These are phyloP conservation scores for Caenorhabditis inopinata DNA, from an alignment of 1,140 invertebrate genomes.

Conservation along the genomic window DNA sequence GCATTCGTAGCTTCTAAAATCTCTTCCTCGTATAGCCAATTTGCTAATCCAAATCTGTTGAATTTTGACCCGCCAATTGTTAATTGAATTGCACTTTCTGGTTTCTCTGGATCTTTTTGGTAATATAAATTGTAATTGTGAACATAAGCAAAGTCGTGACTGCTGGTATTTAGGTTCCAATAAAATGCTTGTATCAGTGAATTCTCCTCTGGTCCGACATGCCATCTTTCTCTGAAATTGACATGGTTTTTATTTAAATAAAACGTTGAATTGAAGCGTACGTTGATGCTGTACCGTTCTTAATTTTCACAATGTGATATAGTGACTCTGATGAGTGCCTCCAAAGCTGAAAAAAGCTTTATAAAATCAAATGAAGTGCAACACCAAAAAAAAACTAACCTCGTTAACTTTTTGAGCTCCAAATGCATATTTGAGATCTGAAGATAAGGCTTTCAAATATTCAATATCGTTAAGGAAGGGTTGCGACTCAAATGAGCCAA, in stretches of 20 bases:
- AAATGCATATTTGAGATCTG: background rate
- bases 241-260: background rate
- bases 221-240: background rate
- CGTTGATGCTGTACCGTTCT: background rate
- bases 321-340: background rate
- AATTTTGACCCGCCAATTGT: conserved; percentile 13
- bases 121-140: conserved; percentile 63
- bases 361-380: background rate
- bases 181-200: background rate
- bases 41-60: conserved; percentile 49
- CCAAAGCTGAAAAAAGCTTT: background rate
- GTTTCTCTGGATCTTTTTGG: conserved; percentile 50
- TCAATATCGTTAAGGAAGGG: background rate
- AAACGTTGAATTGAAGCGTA: background rate
- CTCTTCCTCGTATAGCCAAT: conserved; percentile 64
- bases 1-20: conserved; percentile 3
- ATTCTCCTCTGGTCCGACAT: background rate
- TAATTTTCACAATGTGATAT: conserved; percentile 14
- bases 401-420: background rate
- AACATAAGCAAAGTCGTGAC: conserved; percentile 55
- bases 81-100: conserved; percentile 6
- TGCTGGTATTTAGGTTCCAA: background rate
- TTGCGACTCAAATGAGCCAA: background rate
- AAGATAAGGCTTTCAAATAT: background rate
- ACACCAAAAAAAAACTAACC: background rate